Conservation (phyloP, 2,113 vertebrate species). For the Connochaetes taurinus region DNA sequence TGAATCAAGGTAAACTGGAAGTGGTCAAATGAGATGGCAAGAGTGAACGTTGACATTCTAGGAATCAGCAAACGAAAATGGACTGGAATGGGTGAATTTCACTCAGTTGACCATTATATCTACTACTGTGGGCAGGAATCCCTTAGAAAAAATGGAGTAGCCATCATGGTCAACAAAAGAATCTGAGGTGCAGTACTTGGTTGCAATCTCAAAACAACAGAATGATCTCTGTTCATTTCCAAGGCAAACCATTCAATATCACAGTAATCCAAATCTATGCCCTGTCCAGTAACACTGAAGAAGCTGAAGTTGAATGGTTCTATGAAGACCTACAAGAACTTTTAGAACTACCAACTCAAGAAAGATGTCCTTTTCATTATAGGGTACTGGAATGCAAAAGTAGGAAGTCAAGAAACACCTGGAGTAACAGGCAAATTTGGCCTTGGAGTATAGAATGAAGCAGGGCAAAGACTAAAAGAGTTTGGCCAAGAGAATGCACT, state of each 20-base stretch:
- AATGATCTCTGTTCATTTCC: background rate
- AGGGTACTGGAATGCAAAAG: background rate
- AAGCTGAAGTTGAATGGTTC: background rate
- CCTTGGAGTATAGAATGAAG: background rate
- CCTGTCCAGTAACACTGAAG: accelerated
- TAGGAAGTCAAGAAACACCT: background rate
- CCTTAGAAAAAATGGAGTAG: background rate
- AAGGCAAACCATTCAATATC: background rate
- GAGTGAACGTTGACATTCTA: background rate
- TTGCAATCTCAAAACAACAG: background rate
- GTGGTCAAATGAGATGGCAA: background rate
- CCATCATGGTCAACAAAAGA: background rate
- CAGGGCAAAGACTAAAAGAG: background rate
- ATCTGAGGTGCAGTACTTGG: background rate
- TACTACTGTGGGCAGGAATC: background rate
- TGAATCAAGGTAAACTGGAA: background rate
- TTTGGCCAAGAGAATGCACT: background rate
- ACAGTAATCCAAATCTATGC: background rate
- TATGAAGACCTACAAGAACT: background rate
- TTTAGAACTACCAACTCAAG: background rate
- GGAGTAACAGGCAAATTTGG: background rate
- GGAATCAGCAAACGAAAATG: background rate
- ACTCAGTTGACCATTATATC: background rate
- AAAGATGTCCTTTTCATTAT: background rate
- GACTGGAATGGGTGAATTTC: background rate